Base-by-base conservation (phyloP, 2,888 invertebrate species). In the Dynastes maya region DNA sequence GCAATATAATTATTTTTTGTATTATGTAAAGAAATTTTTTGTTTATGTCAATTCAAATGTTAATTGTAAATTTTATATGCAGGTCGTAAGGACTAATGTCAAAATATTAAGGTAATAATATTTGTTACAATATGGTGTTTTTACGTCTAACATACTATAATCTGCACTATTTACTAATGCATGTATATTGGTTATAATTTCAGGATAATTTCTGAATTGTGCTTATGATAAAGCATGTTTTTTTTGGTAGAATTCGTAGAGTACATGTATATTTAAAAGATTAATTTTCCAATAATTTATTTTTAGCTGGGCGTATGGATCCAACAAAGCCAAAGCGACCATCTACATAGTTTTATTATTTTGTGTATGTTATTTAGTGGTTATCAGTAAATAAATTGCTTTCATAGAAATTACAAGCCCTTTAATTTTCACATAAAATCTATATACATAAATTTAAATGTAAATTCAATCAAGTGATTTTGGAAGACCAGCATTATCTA, bases 401-500 rank as follows among this genome's bases (percentile, higher is more conserved):
- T 71, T 55, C 37, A 40, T 71, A 71, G 1, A 32, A 51, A 45
- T 16, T 22, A 55, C 2, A 13, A 45, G 49, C 1, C 6, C 11
- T 71, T 71, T 58, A 55, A 16, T 71, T 11, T 58, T 37, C 32
- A 71, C 22, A 22, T 22, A 37, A 37, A 37, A 58, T 58, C 8
- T 58, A 2, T 8, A 55, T 22, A 55, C 5, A 8, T 58, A 58
- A 1, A 22, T 3, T 8, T 58, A 22, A 8, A 58, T 22, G 2
- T 64, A 75, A 29, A 13, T 63, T 40, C 63, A 8, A 8, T 16
- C 53, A 65, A 61, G 29, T 68, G 64, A 79, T 81, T 87, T 88
- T 61, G 92, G 92, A 63, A 88, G 80, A 40, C 92, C 92, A 79
- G 86, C 84, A 80, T 88, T 87, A 81, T 89, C 88, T 65, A 93